Percentiles rank a stretch among this genome's conserved stretches.
Conservation (phyloP, 1,140 invertebrate species). For the Tachypleus tridentatus region DNA sequence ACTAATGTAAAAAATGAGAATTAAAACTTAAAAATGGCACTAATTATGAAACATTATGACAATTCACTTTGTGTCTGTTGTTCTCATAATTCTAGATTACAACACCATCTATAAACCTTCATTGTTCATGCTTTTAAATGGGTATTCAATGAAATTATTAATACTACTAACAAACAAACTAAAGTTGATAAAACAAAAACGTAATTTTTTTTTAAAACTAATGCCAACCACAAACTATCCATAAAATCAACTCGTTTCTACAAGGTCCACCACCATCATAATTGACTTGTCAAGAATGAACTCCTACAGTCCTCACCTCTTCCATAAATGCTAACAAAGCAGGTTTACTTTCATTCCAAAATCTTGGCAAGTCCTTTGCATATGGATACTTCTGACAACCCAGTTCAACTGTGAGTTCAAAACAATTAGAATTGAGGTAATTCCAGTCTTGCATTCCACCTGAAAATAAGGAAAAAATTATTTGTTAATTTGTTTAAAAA, state of each 20-base stretch:
- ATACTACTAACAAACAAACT: too few relatives aligned
- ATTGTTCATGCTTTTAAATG: too few relatives aligned
- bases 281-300: background rate
- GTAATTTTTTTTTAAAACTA: background rate
- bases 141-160: too few relatives aligned
- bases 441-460: conserved; percentile 99
- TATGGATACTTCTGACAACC: conserved; percentile 85
- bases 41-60: too few relatives aligned
- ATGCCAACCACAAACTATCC: too few relatives aligned
- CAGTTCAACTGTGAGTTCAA: conserved; percentile 84
- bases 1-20: too few relatives aligned
- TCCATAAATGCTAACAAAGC: conserved; percentile 75
- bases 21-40: too few relatives aligned
- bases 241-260: background rate
- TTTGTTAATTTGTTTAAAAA: background rate
- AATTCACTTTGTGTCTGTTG: too few relatives aligned
- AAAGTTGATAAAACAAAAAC: too few relatives aligned
- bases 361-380: conserved; percentile 54
- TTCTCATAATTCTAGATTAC: too few relatives aligned
- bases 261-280: background rate
- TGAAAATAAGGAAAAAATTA: conserved; percentile 10
- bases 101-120: too few relatives aligned
- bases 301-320: conserved; percentile 45
- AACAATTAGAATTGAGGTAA: conserved; percentile 80
- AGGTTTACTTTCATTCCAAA: conserved; percentile 81